Percentiles rank a stretch among this genome's conserved stretches.
Conservation (phyloP, 2,113 vertebrate genomes). For the Chionis minor region DNA sequence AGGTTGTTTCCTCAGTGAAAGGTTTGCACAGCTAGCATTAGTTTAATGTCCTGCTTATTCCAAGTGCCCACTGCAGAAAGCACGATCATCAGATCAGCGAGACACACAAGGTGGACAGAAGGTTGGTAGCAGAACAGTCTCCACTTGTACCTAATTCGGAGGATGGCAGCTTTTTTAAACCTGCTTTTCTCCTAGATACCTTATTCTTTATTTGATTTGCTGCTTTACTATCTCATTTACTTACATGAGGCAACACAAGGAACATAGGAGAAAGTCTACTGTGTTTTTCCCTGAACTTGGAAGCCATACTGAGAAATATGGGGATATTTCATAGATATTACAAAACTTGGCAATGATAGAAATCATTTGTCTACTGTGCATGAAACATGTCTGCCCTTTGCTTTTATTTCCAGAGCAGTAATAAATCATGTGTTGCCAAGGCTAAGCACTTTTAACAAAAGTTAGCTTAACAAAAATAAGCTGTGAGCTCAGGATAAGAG, state of each 20-base stretch:
- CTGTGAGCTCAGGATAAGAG: slow-evolving; percentile 11
- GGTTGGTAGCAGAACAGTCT: background rate
- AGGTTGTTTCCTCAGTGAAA: background rate
- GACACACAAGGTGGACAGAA: background rate
- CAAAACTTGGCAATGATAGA: background rate
- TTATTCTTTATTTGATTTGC: background rate
- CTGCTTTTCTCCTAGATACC: background rate
- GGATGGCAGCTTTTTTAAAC: background rate
- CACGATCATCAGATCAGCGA: no score
- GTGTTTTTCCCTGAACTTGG: background rate
- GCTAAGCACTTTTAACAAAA: background rate
- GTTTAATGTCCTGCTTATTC: background rate
- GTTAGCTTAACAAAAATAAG: background rate
- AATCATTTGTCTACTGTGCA: background rate
- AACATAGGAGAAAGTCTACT: background rate
- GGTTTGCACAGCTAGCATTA: background rate
- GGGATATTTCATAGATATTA: background rate
- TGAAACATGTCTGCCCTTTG: background rate
- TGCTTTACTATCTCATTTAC: background rate
- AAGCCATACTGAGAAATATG: background rate
- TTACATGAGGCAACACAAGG: background rate
- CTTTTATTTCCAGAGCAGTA: background rate
- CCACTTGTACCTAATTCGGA: background rate
- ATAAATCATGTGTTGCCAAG: background rate
- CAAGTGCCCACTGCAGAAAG: background rate